A percentile compares a stretch with the other conserved stretches of the same genome.
Evolutionary conservation across 2,797 vertebrate genomes (phyloP).

Genomic region (Bothrops alternatus): DNA sequence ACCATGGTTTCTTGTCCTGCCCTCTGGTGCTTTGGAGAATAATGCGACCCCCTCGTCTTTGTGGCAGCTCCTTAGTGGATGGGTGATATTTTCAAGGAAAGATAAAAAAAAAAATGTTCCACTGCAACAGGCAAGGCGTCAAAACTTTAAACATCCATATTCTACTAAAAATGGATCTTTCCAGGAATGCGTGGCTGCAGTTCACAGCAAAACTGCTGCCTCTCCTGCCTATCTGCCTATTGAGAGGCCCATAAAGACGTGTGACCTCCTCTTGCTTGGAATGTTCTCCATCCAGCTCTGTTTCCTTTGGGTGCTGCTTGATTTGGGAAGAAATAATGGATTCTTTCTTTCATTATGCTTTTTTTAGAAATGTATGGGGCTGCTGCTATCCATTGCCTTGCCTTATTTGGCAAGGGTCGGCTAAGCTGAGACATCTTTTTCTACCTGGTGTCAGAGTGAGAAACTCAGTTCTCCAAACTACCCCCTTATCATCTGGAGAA

Average conservation of each 20-base stretch:
- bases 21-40: too few relatives aligned
- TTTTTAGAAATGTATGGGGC: neutral
- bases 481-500: neutral
- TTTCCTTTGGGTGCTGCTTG: neutral
- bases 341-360: neutral
- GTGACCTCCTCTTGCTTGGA: neutral
- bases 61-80: neutral
- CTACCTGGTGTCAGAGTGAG: neutral
- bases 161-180: neutral
- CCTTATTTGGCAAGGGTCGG: neutral
- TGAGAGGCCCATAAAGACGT: neutral
- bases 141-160: neutral
- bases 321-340: neutral
- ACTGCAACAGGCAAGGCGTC: neutral
- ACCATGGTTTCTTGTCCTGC: too few relatives aligned
- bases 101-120: neutral
- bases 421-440: neutral
- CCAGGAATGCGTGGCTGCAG: neutral
- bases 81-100: neutral
- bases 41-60: fast-evolving
- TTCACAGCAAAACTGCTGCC: neutral
- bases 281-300: neutral
- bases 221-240: neutral
- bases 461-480: neutral
- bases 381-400: neutral